These are phyloP conservation scores for Drosophila athabasca DNA, from an alignment of 1,140 invertebrate genomes.

Conservation along the genomic window DNA sequence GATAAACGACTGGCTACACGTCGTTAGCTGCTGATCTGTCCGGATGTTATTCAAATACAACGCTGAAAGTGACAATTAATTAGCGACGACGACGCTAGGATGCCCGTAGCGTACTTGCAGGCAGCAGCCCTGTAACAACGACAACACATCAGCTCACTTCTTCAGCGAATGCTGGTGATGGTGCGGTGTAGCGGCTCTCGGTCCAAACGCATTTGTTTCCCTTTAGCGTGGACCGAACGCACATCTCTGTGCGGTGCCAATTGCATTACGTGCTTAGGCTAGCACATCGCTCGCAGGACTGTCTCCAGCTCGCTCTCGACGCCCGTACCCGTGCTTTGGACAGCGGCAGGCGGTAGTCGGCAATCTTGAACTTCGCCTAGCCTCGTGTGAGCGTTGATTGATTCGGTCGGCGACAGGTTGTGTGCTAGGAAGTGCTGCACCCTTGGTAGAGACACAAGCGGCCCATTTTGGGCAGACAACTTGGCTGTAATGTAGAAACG, in stretches of 20 bases:
- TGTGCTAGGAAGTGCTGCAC: conserved; percentile 17
- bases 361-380: conserved; percentile 15
- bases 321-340: not conserved
- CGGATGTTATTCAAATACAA: conserved; percentile 6
- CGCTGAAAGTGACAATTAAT: conserved; percentile 38
- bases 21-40: conserved; percentile 40
- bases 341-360: not conserved
- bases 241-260: conserved; percentile 78
- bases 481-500: conserved; percentile 66
- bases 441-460: conserved; percentile 9
- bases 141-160: conserved; percentile 76
- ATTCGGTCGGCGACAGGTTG: conserved; percentile 17
- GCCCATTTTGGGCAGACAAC: conserved; percentile 34
- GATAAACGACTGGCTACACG: conserved; percentile 53
- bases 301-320: conserved; percentile 7
- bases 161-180: conserved; percentile 70
- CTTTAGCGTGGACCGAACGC: conserved; percentile 81
- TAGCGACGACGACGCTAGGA: conserved; percentile 52
- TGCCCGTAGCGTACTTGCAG: conserved; percentile 68
- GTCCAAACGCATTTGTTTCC: conserved; percentile 79
- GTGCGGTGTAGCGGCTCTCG: conserved; percentile 79
- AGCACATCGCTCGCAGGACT: conserved; percentile 29
- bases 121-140: conserved; percentile 79
- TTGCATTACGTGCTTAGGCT: conserved; percentile 64
- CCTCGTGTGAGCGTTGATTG: conserved; percentile 10